phyloP scores from a whole-genome alignment of 2,888 invertebrate genomes.

The Autographa gamma region DNA sequence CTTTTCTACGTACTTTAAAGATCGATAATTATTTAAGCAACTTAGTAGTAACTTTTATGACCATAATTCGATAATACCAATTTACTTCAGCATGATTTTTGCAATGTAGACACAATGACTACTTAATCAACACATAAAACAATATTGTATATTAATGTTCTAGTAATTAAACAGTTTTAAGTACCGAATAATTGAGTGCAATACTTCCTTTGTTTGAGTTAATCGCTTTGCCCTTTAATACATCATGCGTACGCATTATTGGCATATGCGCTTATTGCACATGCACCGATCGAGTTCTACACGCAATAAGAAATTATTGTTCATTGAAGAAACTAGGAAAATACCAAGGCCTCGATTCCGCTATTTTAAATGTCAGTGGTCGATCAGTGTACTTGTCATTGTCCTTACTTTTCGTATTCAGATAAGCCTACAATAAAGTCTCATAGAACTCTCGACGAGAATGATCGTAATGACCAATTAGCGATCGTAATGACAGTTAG shows the following conservation, averaged over 20 bases:
- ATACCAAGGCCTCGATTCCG: too few relatives aligned
- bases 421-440: too few relatives aligned
- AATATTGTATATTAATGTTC: neutral
- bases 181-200: neutral
- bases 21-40: neutral
- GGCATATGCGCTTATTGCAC: neutral
- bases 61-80: neutral
- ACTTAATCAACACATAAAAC: too few relatives aligned
- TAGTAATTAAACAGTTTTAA: neutral
- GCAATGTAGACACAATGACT: too few relatives aligned
- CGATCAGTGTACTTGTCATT: too few relatives aligned
- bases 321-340: neutral
- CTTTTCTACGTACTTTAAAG: too few relatives aligned
- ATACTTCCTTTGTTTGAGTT: conserved; percentile 4
- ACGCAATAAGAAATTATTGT: neutral
- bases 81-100: too few relatives aligned
- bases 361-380: too few relatives aligned
- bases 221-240: neutral
- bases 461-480: too few relatives aligned
- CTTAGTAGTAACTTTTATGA: neutral
- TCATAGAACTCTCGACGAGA: too few relatives aligned
- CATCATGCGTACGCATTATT: neutral
- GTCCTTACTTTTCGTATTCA: too few relatives aligned
- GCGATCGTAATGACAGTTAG: too few relatives aligned
- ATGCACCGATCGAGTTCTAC: neutral